Evolutionary conservation across 2,888 invertebrate genomes (phyloP), one percentile per base, ranked within the genome.

Genomic region (Caenorhabditis plicata): DNA sequence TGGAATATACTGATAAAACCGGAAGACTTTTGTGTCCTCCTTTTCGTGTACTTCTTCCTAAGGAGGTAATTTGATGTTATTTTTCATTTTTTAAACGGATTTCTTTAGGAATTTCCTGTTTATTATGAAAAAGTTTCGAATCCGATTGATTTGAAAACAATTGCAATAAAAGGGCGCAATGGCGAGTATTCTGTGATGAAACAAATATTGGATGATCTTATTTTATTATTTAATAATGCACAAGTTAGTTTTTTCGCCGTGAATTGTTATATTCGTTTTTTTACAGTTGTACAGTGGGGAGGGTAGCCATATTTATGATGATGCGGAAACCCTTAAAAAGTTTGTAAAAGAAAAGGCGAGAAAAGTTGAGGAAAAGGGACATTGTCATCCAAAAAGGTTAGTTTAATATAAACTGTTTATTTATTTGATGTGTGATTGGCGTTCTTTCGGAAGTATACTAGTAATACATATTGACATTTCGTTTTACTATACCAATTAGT

Each of bases 211-310:
- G 88, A 88, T 62, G 96, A 98, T 85, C 83, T 98, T 32, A 82
- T 89, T 66, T 85, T 90, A 46, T 91, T 98, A 90, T 90, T 90
- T 41, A 88, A 89, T 68, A 98, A 98, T 83, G 96, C 96, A 0
- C 94, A 93, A 81, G 55, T n/a, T n/a, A n/a, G n/a, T n/a, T n/a
- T n/a, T n/a, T n/a, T n/a, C n/a, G n/a, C n/a, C n/a, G n/a, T n/a
- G n/a, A n/a, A n/a, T n/a, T n/a, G n/a, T n/a, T n/a, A n/a, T n/a
- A n/a, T n/a, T n/a, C n/a, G n/a, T n/a, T n/a, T n/a, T n/a, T n/a
- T n/a, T n/a, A n/a, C n/a, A n/a, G n/a, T n/a, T 57, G 8, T 98
- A 93, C 81, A 96, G 96, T 82, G 95, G 95, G 80, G 92, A 96
- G 0, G 92, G 92, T 2, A 94, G 94, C 13, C 89, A 89, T 81